Evolutionary conservation across 2,113 vertebrate species (phyloP).

Genomic region (Kryptolebias marmoratus): DNA sequence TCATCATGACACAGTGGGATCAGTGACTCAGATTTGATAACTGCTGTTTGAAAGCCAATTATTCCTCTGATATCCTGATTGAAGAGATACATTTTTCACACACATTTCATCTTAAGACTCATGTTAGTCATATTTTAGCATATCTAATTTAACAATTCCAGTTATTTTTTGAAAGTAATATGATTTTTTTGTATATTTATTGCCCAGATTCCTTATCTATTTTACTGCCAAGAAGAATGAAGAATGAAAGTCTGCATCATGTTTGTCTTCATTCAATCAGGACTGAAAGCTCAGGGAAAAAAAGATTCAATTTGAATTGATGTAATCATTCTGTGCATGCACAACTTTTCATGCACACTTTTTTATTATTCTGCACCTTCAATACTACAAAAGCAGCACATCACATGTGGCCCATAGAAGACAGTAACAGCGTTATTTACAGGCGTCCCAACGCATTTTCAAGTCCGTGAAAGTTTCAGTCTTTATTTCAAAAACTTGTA

Average conservation of each 20-base stretch:
- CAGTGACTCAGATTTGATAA: not conserved
- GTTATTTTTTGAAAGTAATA: no score
- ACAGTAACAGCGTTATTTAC: slow-evolving; percentile 8
- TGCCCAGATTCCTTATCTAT: no score
- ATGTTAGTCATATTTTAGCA: not conserved
- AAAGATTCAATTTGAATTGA: no score
- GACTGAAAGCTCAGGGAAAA: no score
- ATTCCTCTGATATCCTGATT: not conserved
- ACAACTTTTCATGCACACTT: slow-evolving; percentile 26
- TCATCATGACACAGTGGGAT: not conserved
- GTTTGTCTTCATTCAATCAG: no score
- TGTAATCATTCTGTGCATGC: not conserved
- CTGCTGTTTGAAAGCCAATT: not conserved
- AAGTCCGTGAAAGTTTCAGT: not conserved
- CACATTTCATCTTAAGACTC: not conserved
- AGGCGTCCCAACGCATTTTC: not conserved
- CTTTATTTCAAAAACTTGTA: no score
- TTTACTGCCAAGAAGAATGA: no score
- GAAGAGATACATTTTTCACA: not conserved
- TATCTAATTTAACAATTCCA: no score
- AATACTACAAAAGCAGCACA: slow-evolving; percentile 65
- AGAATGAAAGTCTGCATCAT: no score
- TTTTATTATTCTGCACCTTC: slow-evolving; percentile 19
- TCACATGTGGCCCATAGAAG: slow-evolving; percentile 1
- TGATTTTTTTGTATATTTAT: no score